Evolutionary conservation across 2,888 invertebrate species (phyloP), one percentile per base, ranked within the genome.

Genomic region (Carterocephalus palaemon): DNA sequence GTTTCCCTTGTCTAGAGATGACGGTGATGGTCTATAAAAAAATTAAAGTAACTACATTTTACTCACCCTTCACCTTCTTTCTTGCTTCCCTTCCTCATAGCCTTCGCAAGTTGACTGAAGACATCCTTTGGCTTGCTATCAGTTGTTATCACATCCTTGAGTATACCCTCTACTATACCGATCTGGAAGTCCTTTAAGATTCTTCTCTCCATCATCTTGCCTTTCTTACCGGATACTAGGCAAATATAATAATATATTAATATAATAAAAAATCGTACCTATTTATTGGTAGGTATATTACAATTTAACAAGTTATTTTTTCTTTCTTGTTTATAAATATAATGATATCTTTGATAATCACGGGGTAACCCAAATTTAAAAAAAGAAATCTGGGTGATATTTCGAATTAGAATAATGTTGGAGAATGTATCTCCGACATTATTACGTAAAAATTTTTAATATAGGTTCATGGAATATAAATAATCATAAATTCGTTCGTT

Each of bases 181-280:
- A 96, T 95, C 67, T 95, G 95, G 90, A 96, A 96, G 80, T 96
- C 95, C 70, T 95, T 95, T 39, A 95, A 88, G 8, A 96, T 90
- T 20, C 95, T 89, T 9, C 96, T 89, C 65, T 96, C 95, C 93
- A 95, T 93, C 2, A 94, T 92, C 69, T 94, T 92, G 2, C 95
- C 95, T 64, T 94, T 94, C 68, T 93, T 94, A 1, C 95, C 95
- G 12, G 93, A 89, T 34, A 94, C 94, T 91, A 75, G 20, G 26
- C 3, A 10, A 15, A 17, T 9, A 15, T 3, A 28, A 29, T 5
- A 4, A 4, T 17, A 2, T 9, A 23, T 2, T 20, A 28, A 20
- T 13, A 20, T 10, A 4, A 9, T 23, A 29, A 8, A 15, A 23
- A 36, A 15, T 16, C 2, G 2, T 7, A 24, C 8, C 31, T 9